phyloP scores from a whole-genome alignment of 2,113 vertebrate species.

The Uropsilus gracilis region DNA sequence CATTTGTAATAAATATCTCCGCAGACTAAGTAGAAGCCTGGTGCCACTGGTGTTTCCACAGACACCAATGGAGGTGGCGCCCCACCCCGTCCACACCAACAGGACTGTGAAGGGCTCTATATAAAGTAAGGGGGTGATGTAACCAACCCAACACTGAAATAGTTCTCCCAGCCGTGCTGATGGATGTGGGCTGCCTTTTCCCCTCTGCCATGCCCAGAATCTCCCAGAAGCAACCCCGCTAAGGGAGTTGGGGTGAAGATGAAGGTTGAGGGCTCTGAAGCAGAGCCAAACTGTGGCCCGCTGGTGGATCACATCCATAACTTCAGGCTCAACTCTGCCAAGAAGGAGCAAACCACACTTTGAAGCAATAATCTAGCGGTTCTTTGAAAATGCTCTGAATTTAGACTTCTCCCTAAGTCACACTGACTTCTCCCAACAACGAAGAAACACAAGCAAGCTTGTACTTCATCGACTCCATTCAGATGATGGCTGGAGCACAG shows the following conservation, averaged over 20 bases:
- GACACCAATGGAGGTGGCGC: not conserved
- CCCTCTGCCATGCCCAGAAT: not conserved
- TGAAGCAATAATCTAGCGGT: conserved; percentile 31
- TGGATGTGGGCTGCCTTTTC: not conserved
- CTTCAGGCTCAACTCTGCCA: not conserved
- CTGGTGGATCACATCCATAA: not conserved
- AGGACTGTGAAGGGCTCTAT: not conserved
- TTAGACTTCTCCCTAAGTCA: not conserved
- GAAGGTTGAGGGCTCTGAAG: not conserved
- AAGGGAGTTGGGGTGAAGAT: not conserved
- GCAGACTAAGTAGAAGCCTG: not conserved
- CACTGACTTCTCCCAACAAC: not conserved
- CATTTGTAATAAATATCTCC: conserved; percentile 5
- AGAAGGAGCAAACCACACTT: not conserved
- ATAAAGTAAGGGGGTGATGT: not conserved
- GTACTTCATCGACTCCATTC: not conserved
- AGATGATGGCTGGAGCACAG: not conserved
- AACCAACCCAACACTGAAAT: not conserved
- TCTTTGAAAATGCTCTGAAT: conserved; percentile 51
- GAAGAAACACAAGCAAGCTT: not conserved
- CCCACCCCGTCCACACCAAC: not conserved
- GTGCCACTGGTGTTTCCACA: not conserved
- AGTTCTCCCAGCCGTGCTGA: not conserved
- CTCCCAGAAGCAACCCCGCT: not conserved
- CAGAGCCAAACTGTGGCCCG: not conserved